Evolutionary conservation across 2,113 vertebrate genomes (phyloP).

Genomic region (Sinocyclocheilus anshuiensis): DNA sequence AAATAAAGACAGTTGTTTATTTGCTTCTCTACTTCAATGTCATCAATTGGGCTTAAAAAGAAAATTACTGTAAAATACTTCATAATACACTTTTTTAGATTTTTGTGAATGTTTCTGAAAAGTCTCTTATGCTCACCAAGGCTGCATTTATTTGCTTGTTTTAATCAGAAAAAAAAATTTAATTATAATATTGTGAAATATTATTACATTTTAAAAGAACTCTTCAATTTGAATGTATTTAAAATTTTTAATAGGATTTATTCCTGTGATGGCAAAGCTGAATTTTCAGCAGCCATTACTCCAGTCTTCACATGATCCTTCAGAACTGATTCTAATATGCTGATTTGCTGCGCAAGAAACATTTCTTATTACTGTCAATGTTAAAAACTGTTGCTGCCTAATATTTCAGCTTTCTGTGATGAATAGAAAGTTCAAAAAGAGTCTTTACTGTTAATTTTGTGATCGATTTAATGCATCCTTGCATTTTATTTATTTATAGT

Average conservation of each 20-base stretch:
- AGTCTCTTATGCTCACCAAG: too few relatives aligned
- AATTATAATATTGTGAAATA: too few relatives aligned
- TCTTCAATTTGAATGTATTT: too few relatives aligned
- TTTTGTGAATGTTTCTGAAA: too few relatives aligned
- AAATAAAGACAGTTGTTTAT: conserved; percentile 54
- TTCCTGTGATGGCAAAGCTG: too few relatives aligned
- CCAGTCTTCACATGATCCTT: neutral
- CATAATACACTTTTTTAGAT: too few relatives aligned
- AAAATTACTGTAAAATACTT: too few relatives aligned
- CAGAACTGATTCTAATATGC: neutral
- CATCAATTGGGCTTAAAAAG: neutral
- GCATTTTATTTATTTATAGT: neutral
- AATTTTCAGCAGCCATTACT: neutral
- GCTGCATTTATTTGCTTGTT: too few relatives aligned
- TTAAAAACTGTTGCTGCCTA: neutral
- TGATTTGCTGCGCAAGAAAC: neutral
- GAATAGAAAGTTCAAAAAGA: neutral
- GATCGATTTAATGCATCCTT: neutral
- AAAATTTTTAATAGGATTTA: too few relatives aligned
- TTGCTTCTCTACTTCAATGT: neutral
- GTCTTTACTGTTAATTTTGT: neutral
- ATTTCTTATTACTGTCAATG: too few relatives aligned
- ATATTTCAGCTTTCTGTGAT: neutral
- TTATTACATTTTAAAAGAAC: too few relatives aligned
- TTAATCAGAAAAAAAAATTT: too few relatives aligned